Evolutionary conservation across 2,113 vertebrate species (phyloP), one percentile per base, ranked within the genome.

Genomic region (Thunnus maccoyii): DNA sequence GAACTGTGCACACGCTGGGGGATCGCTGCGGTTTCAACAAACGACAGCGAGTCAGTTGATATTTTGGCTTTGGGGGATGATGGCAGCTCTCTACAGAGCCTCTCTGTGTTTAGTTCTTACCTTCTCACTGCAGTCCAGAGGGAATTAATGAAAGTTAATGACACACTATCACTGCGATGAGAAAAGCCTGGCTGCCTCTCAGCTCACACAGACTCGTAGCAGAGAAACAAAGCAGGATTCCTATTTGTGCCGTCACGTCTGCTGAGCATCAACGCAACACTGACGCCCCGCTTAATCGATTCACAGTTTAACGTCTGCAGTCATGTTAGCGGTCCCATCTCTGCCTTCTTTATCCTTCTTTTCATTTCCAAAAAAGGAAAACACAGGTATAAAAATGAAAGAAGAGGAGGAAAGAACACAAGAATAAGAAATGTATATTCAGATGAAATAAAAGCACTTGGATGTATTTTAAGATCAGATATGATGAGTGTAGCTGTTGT

Each of bases 391-490:
- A 30, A 30, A 30, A 30, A 30, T 22, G 27, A 30, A 16, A 27
- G 12, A 30, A 14, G 15, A 18, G 2, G 22, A 15, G 1, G 18
- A 16, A 15, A 2, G 7, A 20, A 12, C 36, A 41, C 36, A 41
- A 41, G 36, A 41, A 41, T 8, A 41, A 41, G 36, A 41, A 7
- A 36, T 36, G 6, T 36, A 36, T 36, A 41, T 41, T 41, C 36
- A 41, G 36, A 41, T 36, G 32, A 36, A 36, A 36, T 1, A 5
- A 36, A 36, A 36, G 32, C 25, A 20, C 41, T 10, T 20, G 22
- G 56, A 22, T 78, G 69, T 64, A 27, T 74, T 62, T 57, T 73
- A 16, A 51, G 60, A 76, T 78, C 30, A 47, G 27, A 73, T 27
- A 1, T 48, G 52, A 67, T 6, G 10, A 4, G 15, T 20, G 81